Base-by-base conservation (phyloP, 1,140 invertebrate genomes). In the Panagrolaimus sp. region DNA sequence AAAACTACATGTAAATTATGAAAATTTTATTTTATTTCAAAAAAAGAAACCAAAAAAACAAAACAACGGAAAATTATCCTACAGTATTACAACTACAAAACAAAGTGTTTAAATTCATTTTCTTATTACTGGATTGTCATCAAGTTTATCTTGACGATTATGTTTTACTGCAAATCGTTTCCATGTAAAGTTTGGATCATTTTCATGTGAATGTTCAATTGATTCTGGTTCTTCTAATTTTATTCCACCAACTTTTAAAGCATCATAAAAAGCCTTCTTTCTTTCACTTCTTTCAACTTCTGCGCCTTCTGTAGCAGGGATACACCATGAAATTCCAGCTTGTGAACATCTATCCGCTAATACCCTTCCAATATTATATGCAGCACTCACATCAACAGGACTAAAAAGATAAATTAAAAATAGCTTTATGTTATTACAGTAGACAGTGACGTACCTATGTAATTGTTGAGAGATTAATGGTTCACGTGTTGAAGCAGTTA, bases 391-490 rank as follows among this genome's bases (percentile, higher is more conserved):
- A 84, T 96, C 92, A 57, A 83, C 87, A 8, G 80, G 82, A 73
- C 87, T 87, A 73, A 66, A 81, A 78, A 4, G 2, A 2, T 38
- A 38, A 38, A 38, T 38, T 38, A 38, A n/a, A n/a, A n/a, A 38
- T 38, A 4, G 31, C 2, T 38, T 2, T 2, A 38, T 38, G 7
- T 38, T 38, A 38, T 38, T 38, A 38, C 31, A 38, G 31, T 38
- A 38, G 2, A 4, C n/a, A n/a, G n/a, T 4, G 2, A 14, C 42
- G 20, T 16, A 89, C 86, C 88, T 91, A 81, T 89, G 91, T 0
- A 96, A 84, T 72, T 91, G 89, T 78, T 90, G 90, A 65, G 88
- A 89, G 8, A 96, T 87, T 13, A 89, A 88, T 89, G 89, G 91
- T 84, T 96, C 93, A 57, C 87, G 87, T 0, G 90, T 91, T 62